Conservation (phyloP, 2,113 vertebrate species). For the Brachyhypopomus gauderio region DNA sequence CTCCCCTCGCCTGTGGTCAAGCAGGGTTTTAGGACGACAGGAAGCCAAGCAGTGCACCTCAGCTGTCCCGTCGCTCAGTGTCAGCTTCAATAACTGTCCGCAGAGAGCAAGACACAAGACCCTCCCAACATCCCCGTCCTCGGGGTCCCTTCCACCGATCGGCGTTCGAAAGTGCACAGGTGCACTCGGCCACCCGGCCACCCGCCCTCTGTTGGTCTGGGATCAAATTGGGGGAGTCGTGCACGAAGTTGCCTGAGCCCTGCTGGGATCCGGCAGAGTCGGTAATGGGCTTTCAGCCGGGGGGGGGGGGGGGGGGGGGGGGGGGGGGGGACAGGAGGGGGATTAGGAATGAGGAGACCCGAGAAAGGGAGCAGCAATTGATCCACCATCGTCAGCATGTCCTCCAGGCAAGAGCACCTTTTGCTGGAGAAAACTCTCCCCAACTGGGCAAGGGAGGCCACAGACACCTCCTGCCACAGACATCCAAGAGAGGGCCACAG, state of each 20-base stretch:
- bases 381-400: constrained; percentile 57
- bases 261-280: constrained; percentile 22
- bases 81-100: constrained; percentile 21
- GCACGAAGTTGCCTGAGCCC: constrained; percentile 33
- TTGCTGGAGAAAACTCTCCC: neutral
- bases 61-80: neutral
- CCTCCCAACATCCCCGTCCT: constrained; percentile 13
- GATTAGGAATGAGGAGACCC: constrained; percentile 34
- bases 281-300: constrained; percentile 50
- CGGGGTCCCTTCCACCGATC: neutral
- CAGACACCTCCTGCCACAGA: constrained; percentile 7
- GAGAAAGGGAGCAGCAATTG: constrained; percentile 51
- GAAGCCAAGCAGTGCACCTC: constrained; percentile 29
- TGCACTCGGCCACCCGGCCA: constrained; percentile 15
- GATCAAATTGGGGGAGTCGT: constrained; percentile 40
- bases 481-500: constrained; percentile 21
- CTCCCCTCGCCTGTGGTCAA: neutral
- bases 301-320: constrained; percentile 38
- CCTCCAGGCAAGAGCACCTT: constrained; percentile 29
- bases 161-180: neutral
- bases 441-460: neutral
- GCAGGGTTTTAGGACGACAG: constrained; percentile 9
- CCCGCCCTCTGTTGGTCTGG: constrained; percentile 39
- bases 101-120: constrained; percentile 22
- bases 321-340: constrained; percentile 32